These are phyloP conservation scores for Nylanderia fulva DNA, from an alignment of 1,140 invertebrate genomes.

Conservation along the genomic window DNA sequence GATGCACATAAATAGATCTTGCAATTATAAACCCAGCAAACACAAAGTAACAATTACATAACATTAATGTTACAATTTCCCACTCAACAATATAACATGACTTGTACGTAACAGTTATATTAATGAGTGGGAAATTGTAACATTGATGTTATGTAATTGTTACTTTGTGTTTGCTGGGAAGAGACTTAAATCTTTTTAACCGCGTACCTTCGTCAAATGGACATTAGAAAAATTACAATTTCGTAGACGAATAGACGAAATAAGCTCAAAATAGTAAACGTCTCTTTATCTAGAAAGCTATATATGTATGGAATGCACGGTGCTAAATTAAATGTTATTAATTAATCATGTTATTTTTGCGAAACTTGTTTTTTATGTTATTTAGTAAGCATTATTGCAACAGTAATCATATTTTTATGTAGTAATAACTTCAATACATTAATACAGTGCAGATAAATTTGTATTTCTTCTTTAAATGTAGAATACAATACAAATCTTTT, in stretches of 20 bases:
- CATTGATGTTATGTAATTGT: no score
- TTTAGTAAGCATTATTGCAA: background rate
- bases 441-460: background rate
- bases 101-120: no score
- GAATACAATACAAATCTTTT: background rate
- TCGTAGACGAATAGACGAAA: background rate
- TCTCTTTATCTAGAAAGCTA: slow-evolving; percentile 47
- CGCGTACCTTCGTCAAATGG: background rate
- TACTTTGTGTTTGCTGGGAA: no score
- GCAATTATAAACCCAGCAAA: no score
- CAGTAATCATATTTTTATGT: slow-evolving; percentile 16
- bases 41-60: no score
- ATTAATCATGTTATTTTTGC: background rate
- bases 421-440: slow-evolving; percentile 1
- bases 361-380: background rate
- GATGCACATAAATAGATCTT: background rate
- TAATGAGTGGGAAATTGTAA: no score
- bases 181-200: no score
- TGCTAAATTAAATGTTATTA: slow-evolving; percentile 64
- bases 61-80: no score
- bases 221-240: slow-evolving; percentile 2
- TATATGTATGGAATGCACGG: slow-evolving; percentile 43
- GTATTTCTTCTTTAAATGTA: background rate
- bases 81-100: no score
- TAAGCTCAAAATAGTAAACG: slow-evolving; percentile 38